Percentiles rank a stretch among this genome's conserved stretches.
phyloP scores from a whole-genome alignment of 2,113 vertebrate genomes.

The Megatriorchis doriae region DNA sequence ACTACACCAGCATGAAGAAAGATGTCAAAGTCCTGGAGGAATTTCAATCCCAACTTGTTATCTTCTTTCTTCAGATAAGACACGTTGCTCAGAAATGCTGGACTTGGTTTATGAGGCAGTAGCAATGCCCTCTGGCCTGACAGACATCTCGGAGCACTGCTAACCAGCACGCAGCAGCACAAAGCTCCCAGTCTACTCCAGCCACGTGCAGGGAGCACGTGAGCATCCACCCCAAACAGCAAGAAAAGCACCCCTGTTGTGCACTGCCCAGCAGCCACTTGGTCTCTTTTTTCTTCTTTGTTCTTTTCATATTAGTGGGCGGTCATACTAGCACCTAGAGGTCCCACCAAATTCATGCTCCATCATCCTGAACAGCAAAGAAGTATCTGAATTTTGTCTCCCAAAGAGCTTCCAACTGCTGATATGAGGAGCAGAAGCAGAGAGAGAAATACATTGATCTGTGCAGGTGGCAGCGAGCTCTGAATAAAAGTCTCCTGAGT shows the following conservation, averaged over 20 bases:
- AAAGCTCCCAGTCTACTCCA: neutral
- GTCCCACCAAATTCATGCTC: neutral
- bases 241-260: neutral
- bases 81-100: conserved; percentile 81
- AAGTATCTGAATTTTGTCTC: neutral
- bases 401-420: neutral
- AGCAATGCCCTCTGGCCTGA: neutral
- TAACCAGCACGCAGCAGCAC: fast-evolving
- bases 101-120: conserved; percentile 83
- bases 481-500: neutral
- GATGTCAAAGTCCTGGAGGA: conserved; percentile 78
- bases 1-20: conserved; percentile 73
- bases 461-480: neutral
- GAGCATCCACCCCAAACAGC: neutral
- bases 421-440: neutral
- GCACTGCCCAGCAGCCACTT: neutral
- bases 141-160: neutral
- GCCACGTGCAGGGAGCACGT: neutral
- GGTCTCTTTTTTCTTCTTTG: neutral
- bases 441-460: neutral
- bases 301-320: neutral
- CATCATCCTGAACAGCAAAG: neutral
- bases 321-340: neutral
- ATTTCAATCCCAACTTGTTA: conserved; percentile 78
- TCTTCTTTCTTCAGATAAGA: conserved; percentile 79